Conservation (phyloP, 2,797 vertebrate species). For the Heteromormyrus szaboi region DNA sequence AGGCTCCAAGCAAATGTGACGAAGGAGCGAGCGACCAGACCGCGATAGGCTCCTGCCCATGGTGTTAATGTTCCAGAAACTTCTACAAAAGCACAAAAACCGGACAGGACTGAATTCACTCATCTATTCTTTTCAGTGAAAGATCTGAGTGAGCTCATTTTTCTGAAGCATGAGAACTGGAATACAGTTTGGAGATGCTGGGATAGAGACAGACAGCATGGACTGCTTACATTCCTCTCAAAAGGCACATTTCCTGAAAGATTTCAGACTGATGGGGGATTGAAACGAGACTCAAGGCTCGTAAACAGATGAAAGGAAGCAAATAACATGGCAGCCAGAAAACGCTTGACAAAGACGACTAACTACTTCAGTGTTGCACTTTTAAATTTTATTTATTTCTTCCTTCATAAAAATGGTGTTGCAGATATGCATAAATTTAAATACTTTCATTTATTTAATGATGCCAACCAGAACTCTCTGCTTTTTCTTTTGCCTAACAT, state of each 20-base stretch:
- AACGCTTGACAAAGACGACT: slow-evolving; percentile 8
- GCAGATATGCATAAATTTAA: slow-evolving; percentile 45
- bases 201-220: slow-evolving; percentile 57
- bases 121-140: slow-evolving; percentile 39
- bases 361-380: slow-evolving; percentile 7
- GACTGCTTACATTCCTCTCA: slow-evolving; percentile 67
- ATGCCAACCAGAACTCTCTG: slow-evolving; percentile 5
- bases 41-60: slow-evolving; percentile 41
- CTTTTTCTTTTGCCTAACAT: slow-evolving; percentile 14
- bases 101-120: slow-evolving; percentile 53
- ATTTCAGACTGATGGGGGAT: slow-evolving; percentile 39
- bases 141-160: slow-evolving; percentile 50
- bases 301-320: slow-evolving; percentile 48
- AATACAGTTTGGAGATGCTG: slow-evolving; percentile 70
- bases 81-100: slow-evolving; percentile 58
- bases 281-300: slow-evolving; percentile 31
- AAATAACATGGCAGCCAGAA: slow-evolving; percentile 48
- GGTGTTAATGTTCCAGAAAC: slow-evolving; percentile 48
- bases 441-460: slow-evolving; percentile 31
- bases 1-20: slow-evolving; percentile 57
- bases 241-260: slow-evolving; percentile 57
- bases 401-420: slow-evolving; percentile 28
- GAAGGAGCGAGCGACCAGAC: slow-evolving; percentile 33
- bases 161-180: slow-evolving; percentile 66
- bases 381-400: slow-evolving; percentile 16